Base-by-base conservation (phyloP, 1,140 invertebrate genomes). In the Drosophila rhopaloa region DNA sequence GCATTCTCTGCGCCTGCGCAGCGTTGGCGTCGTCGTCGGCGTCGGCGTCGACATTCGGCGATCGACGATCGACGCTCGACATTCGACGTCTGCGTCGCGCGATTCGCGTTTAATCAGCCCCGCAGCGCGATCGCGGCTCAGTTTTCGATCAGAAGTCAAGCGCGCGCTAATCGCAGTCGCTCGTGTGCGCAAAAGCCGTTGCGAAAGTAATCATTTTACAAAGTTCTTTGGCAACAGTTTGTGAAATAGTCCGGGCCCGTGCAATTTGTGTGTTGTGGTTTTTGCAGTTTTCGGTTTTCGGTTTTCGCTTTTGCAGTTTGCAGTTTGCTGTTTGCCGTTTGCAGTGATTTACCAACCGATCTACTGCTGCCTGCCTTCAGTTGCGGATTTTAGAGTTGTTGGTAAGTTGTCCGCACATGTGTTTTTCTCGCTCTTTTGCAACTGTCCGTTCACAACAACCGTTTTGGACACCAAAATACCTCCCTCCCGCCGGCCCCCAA, bases 61-160 rank as follows among this genome's bases (percentile, higher is more conserved):
- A 51, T 35, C 50, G 59, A 8, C 24, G 70, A 9, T 38, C 37
- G 9, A 38, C 37, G 37, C 4, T 54, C 40, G 48, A 38, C 32
- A 41, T 53, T 46, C 51, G 65, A 56, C 72, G 29, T 65, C 46
- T 41, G 67, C 71, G 83, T 71, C 84, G 83, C 35, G 66, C 76
- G 61, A 54, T 71, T 75, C 68, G 65, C 68, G 77, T 89, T 89
- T 89, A 84, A 89, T 79, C 84, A 72, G 72, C 72, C 57, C 47
- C 77, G 59, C 58, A 63, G 44, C 62, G 27, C 50, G 59, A 50
- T 55, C 62, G 68, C 5, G 38, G 70, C 84, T 89, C 84, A 89
- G 84, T 89, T 76, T 89, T 84, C 80, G 89, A 89, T 89, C 80
- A 89, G 84, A 89, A 89, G 85, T 89, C 79, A 72, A 89, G 70